Conservation (phyloP, 2,113 vertebrate genomes). For the Ranitomeya variabilis region DNA sequence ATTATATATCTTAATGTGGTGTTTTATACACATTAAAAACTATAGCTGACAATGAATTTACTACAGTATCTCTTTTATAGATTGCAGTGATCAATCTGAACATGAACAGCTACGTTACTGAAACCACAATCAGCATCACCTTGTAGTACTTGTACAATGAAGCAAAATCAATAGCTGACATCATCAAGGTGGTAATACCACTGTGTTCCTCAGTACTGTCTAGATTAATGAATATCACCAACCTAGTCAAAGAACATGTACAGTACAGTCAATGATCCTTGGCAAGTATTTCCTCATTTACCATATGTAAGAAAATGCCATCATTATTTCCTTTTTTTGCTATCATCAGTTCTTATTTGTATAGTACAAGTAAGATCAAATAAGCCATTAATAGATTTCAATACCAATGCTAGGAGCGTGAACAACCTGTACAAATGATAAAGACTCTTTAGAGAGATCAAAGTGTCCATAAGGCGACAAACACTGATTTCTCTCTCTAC, state of each 20-base stretch:
- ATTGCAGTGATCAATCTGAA: not conserved
- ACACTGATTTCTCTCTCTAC: not conserved
- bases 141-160: not conserved
- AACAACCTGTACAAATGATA: not conserved
- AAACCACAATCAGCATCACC: not conserved
- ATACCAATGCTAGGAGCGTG: not conserved
- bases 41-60: not conserved
- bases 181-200: not conserved
- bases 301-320: not conserved
- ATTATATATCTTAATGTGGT: no score
- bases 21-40: not conserved
- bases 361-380: not conserved
- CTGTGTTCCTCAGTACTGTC: not conserved
- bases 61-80: not conserved
- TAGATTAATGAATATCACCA: not conserved
- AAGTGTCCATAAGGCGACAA: not conserved
- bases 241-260: not conserved
- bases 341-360: not conserved
- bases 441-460: not conserved
- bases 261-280: not conserved
- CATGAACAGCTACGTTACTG: not conserved
- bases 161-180: not conserved
- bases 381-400: not conserved
- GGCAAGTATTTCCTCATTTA: not conserved
- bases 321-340: not conserved